Evolutionary conservation across 2,888 invertebrate genomes (phyloP), one percentile per base, ranked within the genome.

Genomic region (Hedychridium roseum): DNA sequence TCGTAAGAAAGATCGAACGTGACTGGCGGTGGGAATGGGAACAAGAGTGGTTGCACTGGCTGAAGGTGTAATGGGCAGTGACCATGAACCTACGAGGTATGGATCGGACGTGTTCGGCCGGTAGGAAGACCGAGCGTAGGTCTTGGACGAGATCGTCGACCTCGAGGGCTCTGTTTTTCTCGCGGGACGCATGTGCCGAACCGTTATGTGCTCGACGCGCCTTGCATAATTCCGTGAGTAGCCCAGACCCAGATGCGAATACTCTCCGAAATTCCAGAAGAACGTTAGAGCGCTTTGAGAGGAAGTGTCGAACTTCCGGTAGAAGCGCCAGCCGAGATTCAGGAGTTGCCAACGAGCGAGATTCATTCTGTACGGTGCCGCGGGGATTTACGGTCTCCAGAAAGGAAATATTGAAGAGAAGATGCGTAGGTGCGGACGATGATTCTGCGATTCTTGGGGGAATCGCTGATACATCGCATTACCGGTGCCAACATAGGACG

Each of bases 211-310:
- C 49, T 43, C 65, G 61, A 70, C 75, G 73, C 59, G 66, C 58
- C 48, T 69, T 74, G 74, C 74, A 74, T 73, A 73, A 75, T 70
- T 55, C 63, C 42, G 14, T 52, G 44, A n/a, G n/a, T n/a, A 67
- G 60, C 70, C 66, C 69, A 67, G 72, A 73, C 67, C 68, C 70
- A 66, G 66, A 71, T 69, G 61, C 60, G 38, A 51, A 62, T 63
- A 57, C 64, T 58, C 55, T 52, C 42, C 56, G 64, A 42, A 64
- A 68, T 66, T 67, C 68, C 50, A 51, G 38, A 45, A 54, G 45
- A 43, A 48, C 64, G 37, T 7, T 61, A 61, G 63, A 63, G 56
- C 44, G 49, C 31, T 5, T 17, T 11, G 27, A 18, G 18, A 54
- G 31, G 16, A 52, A 23, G 41, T 46, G 43, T 2, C 55, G 43